Percentiles rank a stretch among this genome's conserved stretches.
These are phyloP conservation scores for Neosilurus mollespiculum DNA, from an alignment of 2,797 vertebrate species.

Conservation along the genomic window DNA sequence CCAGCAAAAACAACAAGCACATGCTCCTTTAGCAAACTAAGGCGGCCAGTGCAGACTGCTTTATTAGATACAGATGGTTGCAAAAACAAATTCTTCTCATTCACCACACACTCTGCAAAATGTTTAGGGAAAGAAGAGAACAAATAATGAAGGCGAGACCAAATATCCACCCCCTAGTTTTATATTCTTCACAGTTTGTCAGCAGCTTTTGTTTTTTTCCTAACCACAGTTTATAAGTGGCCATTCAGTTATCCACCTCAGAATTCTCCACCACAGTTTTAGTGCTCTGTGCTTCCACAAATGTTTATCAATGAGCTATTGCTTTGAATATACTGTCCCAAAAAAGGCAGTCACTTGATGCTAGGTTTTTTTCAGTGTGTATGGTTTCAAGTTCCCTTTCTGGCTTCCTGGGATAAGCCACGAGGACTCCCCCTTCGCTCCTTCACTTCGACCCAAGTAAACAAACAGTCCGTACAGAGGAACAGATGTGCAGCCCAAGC, in stretches of 20 bases:
- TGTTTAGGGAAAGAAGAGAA: conserved; percentile 63
- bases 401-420: conserved; percentile 47
- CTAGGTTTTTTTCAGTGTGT: conserved; percentile 29
- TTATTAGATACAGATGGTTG: conserved; percentile 53
- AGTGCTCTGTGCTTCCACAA: conserved; percentile 57
- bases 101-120: conserved; percentile 48
- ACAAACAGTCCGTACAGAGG: conserved; percentile 54
- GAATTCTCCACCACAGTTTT: conserved; percentile 58
- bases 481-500: conserved; percentile 55
- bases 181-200: conserved; percentile 66
- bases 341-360: conserved; percentile 30
- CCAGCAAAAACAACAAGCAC: conserved; percentile 54
- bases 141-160: conserved; percentile 52
- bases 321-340: conserved; percentile 36
- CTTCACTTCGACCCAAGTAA: conserved; percentile 52
- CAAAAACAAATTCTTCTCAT: conserved; percentile 50
- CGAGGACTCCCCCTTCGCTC: conserved; percentile 41
- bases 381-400: conserved; percentile 44
- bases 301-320: conserved; percentile 53
- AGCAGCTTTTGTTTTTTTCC: conserved; percentile 74
- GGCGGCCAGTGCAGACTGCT: conserved; percentile 38
- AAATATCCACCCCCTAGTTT: conserved; percentile 58
- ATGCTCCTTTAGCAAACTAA: conserved; percentile 27
- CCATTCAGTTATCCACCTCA: conserved; percentile 67
- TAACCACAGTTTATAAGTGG: conserved; percentile 72